Conservation (phyloP, 2,888 invertebrate genomes). For the Flabesymbios commensalis region DNA sequence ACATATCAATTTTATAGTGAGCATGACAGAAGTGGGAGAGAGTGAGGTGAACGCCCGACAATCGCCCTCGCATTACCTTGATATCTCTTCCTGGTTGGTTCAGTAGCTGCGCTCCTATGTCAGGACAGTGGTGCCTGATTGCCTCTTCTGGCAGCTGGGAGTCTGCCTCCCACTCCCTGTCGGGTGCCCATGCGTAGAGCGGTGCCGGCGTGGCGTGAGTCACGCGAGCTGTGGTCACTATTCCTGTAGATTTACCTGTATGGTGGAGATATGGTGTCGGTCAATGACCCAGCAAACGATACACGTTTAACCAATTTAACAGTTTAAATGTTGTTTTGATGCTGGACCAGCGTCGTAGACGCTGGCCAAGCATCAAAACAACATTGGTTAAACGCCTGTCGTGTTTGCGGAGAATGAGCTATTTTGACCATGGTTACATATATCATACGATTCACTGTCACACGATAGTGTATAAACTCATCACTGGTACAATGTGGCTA, state of each 20-base stretch:
- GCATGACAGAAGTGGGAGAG: too few relatives aligned
- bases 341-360: background rate
- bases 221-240: conserved; percentile 57
- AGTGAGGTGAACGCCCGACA: too few relatives aligned
- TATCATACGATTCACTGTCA: too few relatives aligned
- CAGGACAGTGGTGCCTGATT: conserved; percentile 6
- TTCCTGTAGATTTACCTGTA: conserved; percentile 55
- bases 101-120: conserved; percentile 28
- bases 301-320: background rate
- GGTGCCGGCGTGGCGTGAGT: conserved; percentile 60
- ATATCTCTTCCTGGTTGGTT: too few relatives aligned
- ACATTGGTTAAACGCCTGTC: too few relatives aligned
- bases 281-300: background rate
- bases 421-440: too few relatives aligned
- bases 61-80: too few relatives aligned
- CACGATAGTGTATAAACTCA: too few relatives aligned
- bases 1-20: too few relatives aligned
- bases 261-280: background rate
- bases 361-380: too few relatives aligned
- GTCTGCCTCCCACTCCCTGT: conserved; percentile 35
- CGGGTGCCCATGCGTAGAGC: conserved; percentile 49
- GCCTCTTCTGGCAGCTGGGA: background rate
- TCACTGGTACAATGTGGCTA: too few relatives aligned
- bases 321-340: background rate
- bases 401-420: too few relatives aligned